Conservation (phyloP, 1,140 invertebrate genomes). For the Protaetia brevitarsis region DNA sequence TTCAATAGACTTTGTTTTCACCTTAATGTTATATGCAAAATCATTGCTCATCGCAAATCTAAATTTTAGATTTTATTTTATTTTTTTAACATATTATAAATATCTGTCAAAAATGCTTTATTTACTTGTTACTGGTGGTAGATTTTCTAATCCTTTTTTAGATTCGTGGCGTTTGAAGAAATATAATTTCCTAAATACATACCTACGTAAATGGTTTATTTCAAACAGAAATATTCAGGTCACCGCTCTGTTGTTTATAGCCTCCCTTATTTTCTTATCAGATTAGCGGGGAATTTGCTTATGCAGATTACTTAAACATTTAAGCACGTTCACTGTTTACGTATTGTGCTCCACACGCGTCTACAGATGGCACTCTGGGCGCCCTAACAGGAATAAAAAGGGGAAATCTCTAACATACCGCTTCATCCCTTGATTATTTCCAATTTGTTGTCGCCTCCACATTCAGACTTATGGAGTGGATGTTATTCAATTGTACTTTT, state of each 20-base stretch:
- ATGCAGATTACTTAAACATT: constrained; percentile 21
- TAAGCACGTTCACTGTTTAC: constrained; percentile 17
- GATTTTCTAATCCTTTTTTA: too few relatives aligned
- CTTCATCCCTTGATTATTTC: constrained; percentile 7
- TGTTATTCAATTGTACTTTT: not conserved
- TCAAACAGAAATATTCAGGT: not conserved
- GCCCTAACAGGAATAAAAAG: not conserved
- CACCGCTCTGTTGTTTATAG: constrained; percentile 14
- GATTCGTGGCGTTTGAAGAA: too few relatives aligned
- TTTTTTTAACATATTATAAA: too few relatives aligned
- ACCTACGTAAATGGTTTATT: not conserved
- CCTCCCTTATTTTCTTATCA: constrained; percentile 20
- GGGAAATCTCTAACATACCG: not conserved
- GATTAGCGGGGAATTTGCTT: constrained; percentile 15
- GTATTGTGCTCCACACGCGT: constrained; percentile 10
- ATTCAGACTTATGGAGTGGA: not conserved
- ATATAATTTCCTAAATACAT: too few relatives aligned
- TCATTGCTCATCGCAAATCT: too few relatives aligned
- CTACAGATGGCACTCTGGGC: not conserved
- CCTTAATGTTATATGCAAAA: too few relatives aligned
- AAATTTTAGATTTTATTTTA: too few relatives aligned
- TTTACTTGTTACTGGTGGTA: too few relatives aligned
- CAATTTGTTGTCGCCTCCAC: constrained; percentile 4
- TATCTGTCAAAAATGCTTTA: too few relatives aligned
- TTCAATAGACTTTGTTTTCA: too few relatives aligned